Conservation (phyloP, 2,113 vertebrate species). For the Natator depressus region DNA sequence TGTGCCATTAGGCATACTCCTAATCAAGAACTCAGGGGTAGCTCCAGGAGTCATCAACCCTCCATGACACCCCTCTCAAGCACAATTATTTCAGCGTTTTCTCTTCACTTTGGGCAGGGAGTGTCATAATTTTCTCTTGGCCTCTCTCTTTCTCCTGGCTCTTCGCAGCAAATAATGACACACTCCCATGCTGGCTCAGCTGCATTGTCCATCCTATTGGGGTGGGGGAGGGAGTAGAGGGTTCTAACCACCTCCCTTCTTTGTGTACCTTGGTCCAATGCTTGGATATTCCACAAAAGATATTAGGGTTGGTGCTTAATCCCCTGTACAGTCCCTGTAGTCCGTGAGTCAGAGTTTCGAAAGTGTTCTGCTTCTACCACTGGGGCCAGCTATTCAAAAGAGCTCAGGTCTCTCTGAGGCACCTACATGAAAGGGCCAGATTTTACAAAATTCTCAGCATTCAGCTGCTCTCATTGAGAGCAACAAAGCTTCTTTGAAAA, state of each 20-base stretch:
- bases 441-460: neutral
- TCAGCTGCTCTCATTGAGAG: neutral
- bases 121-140: neutral
- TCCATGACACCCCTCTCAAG: neutral
- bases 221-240: too few species aligned
- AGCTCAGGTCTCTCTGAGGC: too few species aligned
- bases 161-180: neutral
- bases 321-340: too few species aligned
- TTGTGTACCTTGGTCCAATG: too few species aligned
- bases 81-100: neutral
- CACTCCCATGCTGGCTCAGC: neutral
- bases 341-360: too few species aligned
- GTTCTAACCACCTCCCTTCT: too few species aligned
- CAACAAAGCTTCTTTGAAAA: neutral
- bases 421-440: neutral
- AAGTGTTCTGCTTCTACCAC: too few species aligned
- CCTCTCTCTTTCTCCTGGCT: too few species aligned
- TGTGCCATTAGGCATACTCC: neutral
- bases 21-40: fast-evolving
- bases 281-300: too few species aligned
- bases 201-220: neutral
- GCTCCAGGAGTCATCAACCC: neutral
- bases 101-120: neutral
- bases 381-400: too few species aligned
- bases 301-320: too few species aligned